Conservation (phyloP, 1,140 invertebrate species). For the Teleogryllus occipitalis region DNA sequence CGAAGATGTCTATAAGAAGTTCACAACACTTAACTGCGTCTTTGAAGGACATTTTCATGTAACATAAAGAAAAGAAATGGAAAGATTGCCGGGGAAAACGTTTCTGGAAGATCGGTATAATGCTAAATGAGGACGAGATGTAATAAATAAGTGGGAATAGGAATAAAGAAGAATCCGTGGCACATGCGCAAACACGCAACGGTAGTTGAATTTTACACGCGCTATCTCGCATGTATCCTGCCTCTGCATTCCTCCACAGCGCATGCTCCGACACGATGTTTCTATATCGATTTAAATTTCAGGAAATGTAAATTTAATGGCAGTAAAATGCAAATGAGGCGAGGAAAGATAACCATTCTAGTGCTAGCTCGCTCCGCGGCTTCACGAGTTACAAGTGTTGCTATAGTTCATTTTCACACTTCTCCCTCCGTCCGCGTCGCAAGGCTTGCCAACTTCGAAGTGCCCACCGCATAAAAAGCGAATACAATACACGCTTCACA, state of each 20-base stretch:
- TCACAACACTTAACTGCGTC: no score
- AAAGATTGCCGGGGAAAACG: no score
- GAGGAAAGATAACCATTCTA: slow-evolving; percentile 1
- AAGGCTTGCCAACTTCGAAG: neutral
- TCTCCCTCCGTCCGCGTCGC: neutral
- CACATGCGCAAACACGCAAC: neutral
- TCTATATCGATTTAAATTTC: slow-evolving; percentile 6
- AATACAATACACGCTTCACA: neutral
- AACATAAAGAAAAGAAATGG: no score
- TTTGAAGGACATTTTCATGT: no score
- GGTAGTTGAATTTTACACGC: neutral
- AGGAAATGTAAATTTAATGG: slow-evolving; percentile 5
- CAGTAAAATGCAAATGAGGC: slow-evolving; percentile 4
- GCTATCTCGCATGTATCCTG: neutral
- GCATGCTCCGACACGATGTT: neutral
- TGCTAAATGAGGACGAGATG: no score
- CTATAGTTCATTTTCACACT: neutral
- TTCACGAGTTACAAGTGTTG: neutral
- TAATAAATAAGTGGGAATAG: no score
- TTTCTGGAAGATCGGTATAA: no score
- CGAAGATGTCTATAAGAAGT: no score
- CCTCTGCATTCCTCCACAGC: neutral
- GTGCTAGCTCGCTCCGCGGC: neutral
- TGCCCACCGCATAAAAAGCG: neutral
- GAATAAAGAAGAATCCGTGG: neutral